Evolutionary conservation across 2,888 invertebrate genomes (phyloP), one percentile per base, ranked within the genome.

Genomic region (Agrochola litura): DNA sequence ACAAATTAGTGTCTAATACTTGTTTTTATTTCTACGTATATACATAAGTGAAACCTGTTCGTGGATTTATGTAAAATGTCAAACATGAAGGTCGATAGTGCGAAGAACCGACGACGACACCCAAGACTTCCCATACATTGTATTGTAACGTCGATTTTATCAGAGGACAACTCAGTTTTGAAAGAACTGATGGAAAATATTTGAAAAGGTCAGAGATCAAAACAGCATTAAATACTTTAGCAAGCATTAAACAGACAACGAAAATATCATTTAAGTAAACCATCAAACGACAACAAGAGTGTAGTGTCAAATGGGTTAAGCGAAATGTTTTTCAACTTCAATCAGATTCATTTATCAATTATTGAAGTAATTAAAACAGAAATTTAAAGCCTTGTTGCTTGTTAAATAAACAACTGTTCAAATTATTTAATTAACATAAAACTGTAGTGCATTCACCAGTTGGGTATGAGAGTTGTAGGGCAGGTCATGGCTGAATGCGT

Each of bases 401-500:
- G 52, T 76, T 75, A 69, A 72, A 76, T 68, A 43, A 73, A 68
- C 19, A 76, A 75, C 82, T 84, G 77, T 73, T 83, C 74, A 76
- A 85, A 80, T 75, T 86, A 79, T 86, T 89, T 82, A 90, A 93
- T 92, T 91, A 90, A 89, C 90, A 94, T 92, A 92, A 92, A 92
- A 93, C 89, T 91, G 87, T 89, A 91, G 81, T 90, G 90, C 92
- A 91, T 93, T 92, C 90, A 90, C 92, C 92, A 93, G 93, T 94
- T 92, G 90, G 90, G 90, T 82, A 89, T 88, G 86, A 90, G 93
- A 93, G 91, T 93, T 93, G 94, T 95, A 95, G 95, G 96, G 95
- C 95, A 96, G 96, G 96, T 96, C 96, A 96, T 94, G 96, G 95
- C 94, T 95, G 94, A 90, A 94, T 93, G 95, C 93, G 94, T 94